Evolutionary conservation across 2,113 vertebrate genomes (phyloP), one percentile per base, ranked within the genome.

Genomic region (Cervus canadensis): DNA sequence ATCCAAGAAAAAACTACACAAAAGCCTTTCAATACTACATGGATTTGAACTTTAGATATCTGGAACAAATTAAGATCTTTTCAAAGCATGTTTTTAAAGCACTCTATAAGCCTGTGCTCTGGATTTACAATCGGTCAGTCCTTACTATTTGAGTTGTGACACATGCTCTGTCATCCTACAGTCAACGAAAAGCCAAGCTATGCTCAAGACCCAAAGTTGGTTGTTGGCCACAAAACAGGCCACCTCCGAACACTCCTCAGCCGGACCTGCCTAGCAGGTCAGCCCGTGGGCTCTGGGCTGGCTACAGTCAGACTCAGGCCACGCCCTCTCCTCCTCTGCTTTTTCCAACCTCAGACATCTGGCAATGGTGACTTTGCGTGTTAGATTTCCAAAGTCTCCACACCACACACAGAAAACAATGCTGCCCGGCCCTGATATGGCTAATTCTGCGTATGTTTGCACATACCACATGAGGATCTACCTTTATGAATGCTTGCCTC

Each of bases 1-100:
- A 36, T 54, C 82, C 36, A 83, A 92, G 74, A 43, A 45, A 88
- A 71, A 19, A 30, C 21, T 17, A 33, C 15, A 36, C 48, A 87
- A 57, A 64, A 95, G 36, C 7, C 60, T 79, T 87, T 40, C 48
- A 74, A n/a, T 40, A 87, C 26, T 60, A 36, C 10, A 0, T 21
- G 45, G 43, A 86, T 40, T 64, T 67, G 54, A 91, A 64, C 52
- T 87, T 74, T 15, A 87, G n/a, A 43, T 59, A 40, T 26, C 43
- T 83, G 36, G 56, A 89, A 54, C n/a, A 45, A 76, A 50, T 94
- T 40, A 74, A 87, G 67, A 92, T 52, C n/a, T 87, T 82, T 86
- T 48, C 84, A 33, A 54, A 92, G 45, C 25, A 14, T 56, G 21
- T 71, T 83, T 94, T 83, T 26, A 85, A 87, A 93, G 48, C 30